Base-by-base conservation (phyloP, 30 jellyfish, hydroid and myxozoan genomes). In the Euphysa ruthae region DNA sequence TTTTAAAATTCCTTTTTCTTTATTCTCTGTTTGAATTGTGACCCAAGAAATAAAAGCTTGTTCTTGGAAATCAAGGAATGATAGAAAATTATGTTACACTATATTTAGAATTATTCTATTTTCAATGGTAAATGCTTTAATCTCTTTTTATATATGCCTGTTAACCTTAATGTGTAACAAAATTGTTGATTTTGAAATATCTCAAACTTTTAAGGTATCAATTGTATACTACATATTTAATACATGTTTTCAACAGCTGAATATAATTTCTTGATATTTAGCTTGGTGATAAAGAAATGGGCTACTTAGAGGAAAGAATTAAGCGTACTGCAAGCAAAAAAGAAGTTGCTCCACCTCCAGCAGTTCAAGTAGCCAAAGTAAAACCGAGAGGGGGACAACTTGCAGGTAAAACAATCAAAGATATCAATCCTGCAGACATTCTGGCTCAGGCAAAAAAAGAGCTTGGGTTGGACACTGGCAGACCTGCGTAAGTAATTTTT, bases 251-350 rank as follows among this genome's bases (percentile, higher is more conserved):
- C 60, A n/a, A 10, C 60, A n/a, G 60, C 60, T 46, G 10, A 46
- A 46, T 46, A n/a, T 46, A 29, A 46, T n/a, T 10, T 46, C 23
- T 46, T 46, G 2, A 46, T n/a, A 46, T n/a, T 15, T 35, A 84
- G 95, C 93, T 85, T 19, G 35, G 78, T 35, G 96, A 85, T 55
- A 85, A 85, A 61, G 96, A 85, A 35, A 69, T 57, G 43, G 42
- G 96, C 16, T 79, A 77, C 38, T 58, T 85, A 43, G 96, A 85
- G 49, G 96, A 85, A 46, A 52, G 96, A 60, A 78, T 85, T 49
- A 85, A 85, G 65, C 64, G 96, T 8, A 83, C 96, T 3, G 94
- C 93, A 19, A 85, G 66, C 24, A 49, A 35, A 12, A 35, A 75
- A 29, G 85, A 14, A 1, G n/a, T n/a, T n/a, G 63, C 31, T 26